Conservation (phyloP, 2,888 invertebrate species). For the Calameuta idolon region DNA sequence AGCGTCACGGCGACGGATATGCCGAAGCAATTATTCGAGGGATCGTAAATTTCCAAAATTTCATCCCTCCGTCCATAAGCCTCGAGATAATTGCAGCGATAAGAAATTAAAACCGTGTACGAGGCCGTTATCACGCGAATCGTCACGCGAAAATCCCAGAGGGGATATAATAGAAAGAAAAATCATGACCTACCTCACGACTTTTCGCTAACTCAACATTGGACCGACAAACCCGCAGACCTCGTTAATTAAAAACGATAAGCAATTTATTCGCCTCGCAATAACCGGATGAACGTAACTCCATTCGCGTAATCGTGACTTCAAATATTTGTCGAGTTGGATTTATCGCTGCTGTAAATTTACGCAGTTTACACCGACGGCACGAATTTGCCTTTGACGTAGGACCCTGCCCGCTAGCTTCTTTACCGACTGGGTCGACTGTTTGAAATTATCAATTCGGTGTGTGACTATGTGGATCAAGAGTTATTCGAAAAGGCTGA, state of each 20-base stretch:
- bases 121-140: not conserved
- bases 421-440: not conserved
- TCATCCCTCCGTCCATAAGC: not conserved
- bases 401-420: not conserved
- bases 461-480: too few species aligned
- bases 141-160: not conserved
- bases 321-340: not conserved
- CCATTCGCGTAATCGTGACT: not conserved
- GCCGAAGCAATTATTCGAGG: constrained; percentile 20
- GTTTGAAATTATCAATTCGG: not conserved
- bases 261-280: not conserved
- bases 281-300: not conserved
- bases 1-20: constrained; percentile 14
- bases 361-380: not conserved
- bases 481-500: too few species aligned
- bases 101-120: not conserved
- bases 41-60: constrained; percentile 17
- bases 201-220: not conserved
- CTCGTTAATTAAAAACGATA: not conserved
- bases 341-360: constrained; percentile 8
- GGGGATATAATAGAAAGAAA: not conserved
- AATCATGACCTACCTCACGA: not conserved
- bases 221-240: not conserved
- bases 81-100: not conserved
- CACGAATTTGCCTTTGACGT: not conserved